phyloP scores from a whole-genome alignment of 2,113 vertebrate genomes.

The Thinocorus orbignyianus region DNA sequence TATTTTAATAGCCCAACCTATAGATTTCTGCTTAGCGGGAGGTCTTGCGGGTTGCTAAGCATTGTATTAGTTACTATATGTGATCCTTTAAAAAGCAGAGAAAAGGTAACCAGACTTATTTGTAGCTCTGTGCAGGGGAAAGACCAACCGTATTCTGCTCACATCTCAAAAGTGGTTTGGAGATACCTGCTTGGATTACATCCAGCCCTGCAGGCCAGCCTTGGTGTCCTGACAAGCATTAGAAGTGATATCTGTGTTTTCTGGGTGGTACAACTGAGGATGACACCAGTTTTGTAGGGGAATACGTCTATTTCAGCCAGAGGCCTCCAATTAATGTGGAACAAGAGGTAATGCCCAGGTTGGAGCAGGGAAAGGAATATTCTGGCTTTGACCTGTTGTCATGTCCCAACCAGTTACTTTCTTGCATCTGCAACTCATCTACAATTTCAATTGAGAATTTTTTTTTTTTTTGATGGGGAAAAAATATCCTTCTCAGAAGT shows the following conservation, averaged over 20 bases:
- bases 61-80: neutral
- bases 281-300: neutral
- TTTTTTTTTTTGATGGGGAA: neutral
- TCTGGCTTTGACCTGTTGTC: neutral
- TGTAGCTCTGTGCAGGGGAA: neutral
- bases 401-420: neutral
- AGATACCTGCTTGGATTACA: neutral
- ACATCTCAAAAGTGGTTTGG: neutral
- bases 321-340: neutral
- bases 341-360: neutral
- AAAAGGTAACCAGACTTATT: neutral
- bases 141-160: neutral
- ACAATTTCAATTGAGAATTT: neutral
- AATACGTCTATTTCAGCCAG: neutral
- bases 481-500: neutral
- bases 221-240: neutral
- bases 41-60: neutral
- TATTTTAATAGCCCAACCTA: conserved; percentile 27
- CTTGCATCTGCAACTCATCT: conserved; percentile 31
- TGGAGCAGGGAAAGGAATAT: neutral
- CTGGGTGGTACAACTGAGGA: neutral
- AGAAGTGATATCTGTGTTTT: neutral
- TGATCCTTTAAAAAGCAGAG: neutral
- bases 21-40: conserved; percentile 29
- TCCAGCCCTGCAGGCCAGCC: neutral